Evolutionary conservation across 2,113 vertebrate species (phyloP).

Genomic region (Hassar affinis): DNA sequence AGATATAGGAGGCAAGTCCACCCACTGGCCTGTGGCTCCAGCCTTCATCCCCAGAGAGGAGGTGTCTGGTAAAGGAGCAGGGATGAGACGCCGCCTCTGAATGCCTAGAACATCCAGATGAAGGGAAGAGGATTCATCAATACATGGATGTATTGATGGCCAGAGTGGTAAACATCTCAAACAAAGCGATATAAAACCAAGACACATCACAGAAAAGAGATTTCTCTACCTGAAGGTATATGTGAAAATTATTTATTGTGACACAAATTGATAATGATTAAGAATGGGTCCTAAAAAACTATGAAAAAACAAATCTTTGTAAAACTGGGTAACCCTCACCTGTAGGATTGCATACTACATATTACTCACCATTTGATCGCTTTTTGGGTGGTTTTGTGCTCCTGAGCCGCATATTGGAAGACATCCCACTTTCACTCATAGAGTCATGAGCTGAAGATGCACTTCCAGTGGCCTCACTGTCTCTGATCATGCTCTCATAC

Average conservation of each 20-base stretch:
- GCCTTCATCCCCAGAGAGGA: slow-evolving; percentile 85
- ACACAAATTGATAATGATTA: background rate
- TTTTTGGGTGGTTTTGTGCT: slow-evolving; percentile 92
- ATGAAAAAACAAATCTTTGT: background rate
- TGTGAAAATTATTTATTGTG: slow-evolving; percentile 53
- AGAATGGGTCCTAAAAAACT: too few species aligned
- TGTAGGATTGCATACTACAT: background rate
- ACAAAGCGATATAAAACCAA: background rate
- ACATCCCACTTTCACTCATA: slow-evolving; percentile 90
- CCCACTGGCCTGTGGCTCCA: slow-evolving; percentile 86
- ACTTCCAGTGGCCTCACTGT: slow-evolving; percentile 95
- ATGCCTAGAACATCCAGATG: slow-evolving; percentile 72
- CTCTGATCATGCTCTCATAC: slow-evolving; percentile 94
- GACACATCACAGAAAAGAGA: background rate
- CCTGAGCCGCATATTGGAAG: slow-evolving; percentile 81
- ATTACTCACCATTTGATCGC: slow-evolving; percentile 80
- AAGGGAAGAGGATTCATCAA: background rate
- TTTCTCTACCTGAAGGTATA: slow-evolving; percentile 48
- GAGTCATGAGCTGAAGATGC: slow-evolving; percentile 94
- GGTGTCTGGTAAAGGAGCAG: slow-evolving; percentile 86
- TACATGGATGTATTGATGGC: background rate
- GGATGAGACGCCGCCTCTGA: slow-evolving; percentile 89
- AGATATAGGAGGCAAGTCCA: slow-evolving; percentile 90
- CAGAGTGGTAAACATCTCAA: background rate
- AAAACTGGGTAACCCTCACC: slow-evolving; percentile 35